Evolutionary conservation across 1,140 invertebrate genomes (phyloP).

Genomic region (Drosophila elegans): DNA sequence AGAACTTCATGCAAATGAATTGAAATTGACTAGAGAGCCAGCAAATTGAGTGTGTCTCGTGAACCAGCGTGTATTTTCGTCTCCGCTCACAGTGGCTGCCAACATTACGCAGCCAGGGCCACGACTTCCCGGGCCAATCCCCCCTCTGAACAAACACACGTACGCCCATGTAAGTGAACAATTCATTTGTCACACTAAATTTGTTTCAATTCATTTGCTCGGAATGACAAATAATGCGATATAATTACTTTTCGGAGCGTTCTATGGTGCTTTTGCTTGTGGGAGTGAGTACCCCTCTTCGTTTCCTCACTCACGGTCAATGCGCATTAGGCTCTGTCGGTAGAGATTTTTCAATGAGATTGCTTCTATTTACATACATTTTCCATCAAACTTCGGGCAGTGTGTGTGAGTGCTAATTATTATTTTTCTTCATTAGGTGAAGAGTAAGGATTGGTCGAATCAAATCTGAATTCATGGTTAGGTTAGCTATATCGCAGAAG

Average conservation of each 20-base stretch:
- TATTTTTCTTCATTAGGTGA: conserved; percentile 71
- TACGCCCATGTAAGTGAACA: conserved; percentile 52
- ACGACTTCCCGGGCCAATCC: not conserved
- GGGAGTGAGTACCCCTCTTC: conserved; percentile 3
- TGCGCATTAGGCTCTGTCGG: conserved; percentile 57
- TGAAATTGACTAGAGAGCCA: conserved; percentile 78
- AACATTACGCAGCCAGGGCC: conserved; percentile 14
- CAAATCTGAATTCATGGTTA: not conserved
- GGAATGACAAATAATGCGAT: conserved; percentile 83
- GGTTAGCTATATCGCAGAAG: not conserved
- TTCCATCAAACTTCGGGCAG: conserved; percentile 70
- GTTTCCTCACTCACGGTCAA: conserved; percentile 8
- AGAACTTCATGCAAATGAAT: conserved; percentile 75
- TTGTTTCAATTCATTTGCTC: conserved; percentile 84
- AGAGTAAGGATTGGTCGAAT: conserved; percentile 10
- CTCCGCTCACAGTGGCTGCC: conserved; percentile 33
- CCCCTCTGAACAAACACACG: conserved; percentile 13
- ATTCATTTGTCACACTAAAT: conserved; percentile 84
- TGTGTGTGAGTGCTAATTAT: conserved; percentile 59
- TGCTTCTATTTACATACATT: conserved; percentile 82
- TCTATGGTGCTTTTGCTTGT: conserved; percentile 13
- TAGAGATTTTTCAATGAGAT: conserved; percentile 77
- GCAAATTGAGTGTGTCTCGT: conserved; percentile 72
- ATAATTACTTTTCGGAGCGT: conserved; percentile 70
- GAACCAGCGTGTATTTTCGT: conserved; percentile 33